These are phyloP conservation scores for Charanyca ferruginea DNA, from an alignment of 2,888 invertebrate genomes.

Conservation along the genomic window DNA sequence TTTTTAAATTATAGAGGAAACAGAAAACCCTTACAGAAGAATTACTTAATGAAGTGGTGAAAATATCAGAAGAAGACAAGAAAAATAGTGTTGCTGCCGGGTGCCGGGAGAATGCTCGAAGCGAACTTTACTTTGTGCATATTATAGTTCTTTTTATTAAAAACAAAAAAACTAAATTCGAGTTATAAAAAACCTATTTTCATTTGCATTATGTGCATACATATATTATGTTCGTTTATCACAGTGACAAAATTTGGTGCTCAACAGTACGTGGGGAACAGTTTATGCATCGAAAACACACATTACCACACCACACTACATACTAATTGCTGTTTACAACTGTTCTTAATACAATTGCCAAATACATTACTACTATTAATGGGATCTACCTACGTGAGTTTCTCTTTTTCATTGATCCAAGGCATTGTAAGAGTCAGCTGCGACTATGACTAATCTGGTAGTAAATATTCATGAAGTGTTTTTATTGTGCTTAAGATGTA, in stretches of 20 bases:
- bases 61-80: too few species aligned
- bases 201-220: too few species aligned
- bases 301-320: constrained; percentile 53
- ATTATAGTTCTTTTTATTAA: too few species aligned
- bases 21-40: too few species aligned
- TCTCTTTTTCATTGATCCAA: constrained; percentile 3
- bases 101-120: too few species aligned
- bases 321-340: constrained; percentile 59
- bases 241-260: constrained; percentile 38
- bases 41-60: too few species aligned
- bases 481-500: too few species aligned
- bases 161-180: not conserved
- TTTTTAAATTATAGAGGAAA: too few species aligned
- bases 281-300: constrained; percentile 57
- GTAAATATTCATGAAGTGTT: not conserved
- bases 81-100: too few species aligned
- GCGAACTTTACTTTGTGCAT: too few species aligned
- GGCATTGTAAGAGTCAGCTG: not conserved
- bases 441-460: not conserved
- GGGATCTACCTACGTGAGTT: constrained; percentile 1
- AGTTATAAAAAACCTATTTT: constrained; percentile 22
- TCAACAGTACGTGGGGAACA: constrained; percentile 29
- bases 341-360: constrained; percentile 42
- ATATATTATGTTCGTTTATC: constrained; percentile 42
- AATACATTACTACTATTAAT: constrained; percentile 41